Conservation (phyloP, 92 coral and sea anemone genomes). For the Porites lobata region DNA sequence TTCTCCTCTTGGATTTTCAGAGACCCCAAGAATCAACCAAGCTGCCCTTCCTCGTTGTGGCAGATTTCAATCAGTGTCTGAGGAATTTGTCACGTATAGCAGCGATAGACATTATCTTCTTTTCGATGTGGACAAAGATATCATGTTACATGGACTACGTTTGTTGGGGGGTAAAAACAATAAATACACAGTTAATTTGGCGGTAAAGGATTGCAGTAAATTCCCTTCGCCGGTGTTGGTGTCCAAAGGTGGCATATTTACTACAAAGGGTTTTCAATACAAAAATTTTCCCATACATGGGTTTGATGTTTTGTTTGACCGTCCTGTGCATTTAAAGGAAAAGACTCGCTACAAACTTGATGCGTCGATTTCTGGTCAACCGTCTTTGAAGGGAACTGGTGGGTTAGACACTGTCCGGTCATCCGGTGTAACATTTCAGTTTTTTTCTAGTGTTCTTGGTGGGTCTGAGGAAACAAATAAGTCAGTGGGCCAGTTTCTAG, state of each 20-base stretch:
- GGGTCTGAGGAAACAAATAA: neutral
- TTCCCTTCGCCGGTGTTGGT: neutral
- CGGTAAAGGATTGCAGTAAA: too few relatives aligned
- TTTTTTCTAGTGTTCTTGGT: neutral
- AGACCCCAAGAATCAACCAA: neutral
- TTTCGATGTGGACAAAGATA: constrained; percentile 2
- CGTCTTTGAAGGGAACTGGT: neutral
- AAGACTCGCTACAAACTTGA: neutral
- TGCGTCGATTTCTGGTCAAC: neutral
- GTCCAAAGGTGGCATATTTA: neutral
- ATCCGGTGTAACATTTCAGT: neutral
- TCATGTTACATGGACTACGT: neutral
- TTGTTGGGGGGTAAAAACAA: constrained; percentile 4
- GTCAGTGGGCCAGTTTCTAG: neutral
- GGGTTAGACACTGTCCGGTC: neutral
- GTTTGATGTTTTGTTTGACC: neutral
- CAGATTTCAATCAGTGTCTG: neutral
- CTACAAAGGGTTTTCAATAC: neutral
- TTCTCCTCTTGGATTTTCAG: neutral
- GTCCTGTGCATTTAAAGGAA: neutral
- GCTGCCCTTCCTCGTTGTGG: too few relatives aligned
- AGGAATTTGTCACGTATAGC: too few relatives aligned
- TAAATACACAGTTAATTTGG: neutral
- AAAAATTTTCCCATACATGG: neutral
- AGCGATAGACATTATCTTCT: neutral